Conservation (phyloP, 2,113 vertebrate species). For the Nettapus auritus region DNA sequence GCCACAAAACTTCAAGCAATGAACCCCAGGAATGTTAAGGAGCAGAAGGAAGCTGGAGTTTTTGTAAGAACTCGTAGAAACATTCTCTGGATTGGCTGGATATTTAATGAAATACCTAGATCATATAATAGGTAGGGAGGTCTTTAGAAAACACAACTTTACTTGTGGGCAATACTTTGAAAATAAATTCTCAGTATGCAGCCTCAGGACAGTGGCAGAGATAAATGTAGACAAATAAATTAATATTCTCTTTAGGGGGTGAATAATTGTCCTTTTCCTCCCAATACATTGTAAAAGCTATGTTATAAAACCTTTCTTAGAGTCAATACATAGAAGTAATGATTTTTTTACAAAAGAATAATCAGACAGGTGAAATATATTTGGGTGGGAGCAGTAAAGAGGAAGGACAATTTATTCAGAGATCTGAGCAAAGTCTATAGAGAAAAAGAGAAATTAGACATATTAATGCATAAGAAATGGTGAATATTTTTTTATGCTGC, state of each 20-base stretch:
- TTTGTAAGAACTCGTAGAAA: background rate
- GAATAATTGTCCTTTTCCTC: background rate
- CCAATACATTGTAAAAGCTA: background rate
- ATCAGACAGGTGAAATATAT: rapidly evolving
- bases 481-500: background rate
- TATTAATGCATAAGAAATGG: background rate
- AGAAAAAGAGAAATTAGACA: background rate
- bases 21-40: background rate
- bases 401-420: background rate
- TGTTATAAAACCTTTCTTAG: background rate
- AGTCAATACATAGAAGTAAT: background rate
- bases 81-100: background rate
- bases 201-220: background rate
- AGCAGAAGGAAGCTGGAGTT: background rate
- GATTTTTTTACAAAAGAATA: background rate
- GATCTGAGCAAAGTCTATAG: background rate
- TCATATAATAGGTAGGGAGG: background rate
- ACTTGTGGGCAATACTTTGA: background rate
- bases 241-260: background rate
- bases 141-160: background rate
- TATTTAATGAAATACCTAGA: background rate
- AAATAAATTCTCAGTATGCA: background rate
- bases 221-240: background rate
- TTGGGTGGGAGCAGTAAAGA: background rate
- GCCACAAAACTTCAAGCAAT: background rate